Evolutionary conservation across 2,113 vertebrate genomes (phyloP).

Genomic region (Planiliza haematocheilus): DNA sequence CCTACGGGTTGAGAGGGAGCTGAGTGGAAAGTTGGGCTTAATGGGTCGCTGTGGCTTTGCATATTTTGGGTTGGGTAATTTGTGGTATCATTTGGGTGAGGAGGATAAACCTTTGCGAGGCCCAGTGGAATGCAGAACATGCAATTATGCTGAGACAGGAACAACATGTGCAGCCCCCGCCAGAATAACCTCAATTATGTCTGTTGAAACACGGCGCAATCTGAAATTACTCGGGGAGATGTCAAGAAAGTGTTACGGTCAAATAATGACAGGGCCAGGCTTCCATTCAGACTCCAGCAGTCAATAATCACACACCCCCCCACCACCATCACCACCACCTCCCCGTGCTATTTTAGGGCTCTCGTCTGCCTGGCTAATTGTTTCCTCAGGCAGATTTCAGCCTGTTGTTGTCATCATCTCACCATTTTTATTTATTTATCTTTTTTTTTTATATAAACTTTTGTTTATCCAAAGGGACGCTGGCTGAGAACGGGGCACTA

Average conservation of each 20-base stretch:
- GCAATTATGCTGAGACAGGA: conserved; percentile 73
- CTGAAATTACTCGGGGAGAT: conserved; percentile 41
- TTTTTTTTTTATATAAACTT: too few species aligned
- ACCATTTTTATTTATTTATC: neutral
- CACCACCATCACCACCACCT: too few species aligned
- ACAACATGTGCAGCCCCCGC: conserved; percentile 65
- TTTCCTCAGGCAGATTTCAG: conserved; percentile 34
- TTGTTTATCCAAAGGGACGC: conserved; percentile 25
- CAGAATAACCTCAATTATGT: conserved; percentile 72
- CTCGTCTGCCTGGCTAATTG: conserved; percentile 41
- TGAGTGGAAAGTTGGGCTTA: conserved; percentile 59
- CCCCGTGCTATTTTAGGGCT: conserved; percentile 41
- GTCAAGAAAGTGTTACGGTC: conserved; percentile 42
- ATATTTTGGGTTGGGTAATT: conserved; percentile 75
- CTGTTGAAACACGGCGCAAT: conserved; percentile 62
- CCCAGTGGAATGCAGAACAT: conserved; percentile 68
- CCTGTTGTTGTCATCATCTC: conserved; percentile 16
- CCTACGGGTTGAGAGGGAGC: conserved; percentile 17
- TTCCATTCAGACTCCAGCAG: conserved; percentile 26
- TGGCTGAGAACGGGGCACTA: neutral
- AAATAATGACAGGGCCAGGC: conserved; percentile 44
- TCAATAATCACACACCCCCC: conserved; percentile 46
- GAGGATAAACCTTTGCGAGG: conserved; percentile 70
- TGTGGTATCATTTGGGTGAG: conserved; percentile 71
- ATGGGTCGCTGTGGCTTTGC: conserved; percentile 64